Conservation (phyloP, 2,797 vertebrate genomes). For the Morelia viridis region DNA sequence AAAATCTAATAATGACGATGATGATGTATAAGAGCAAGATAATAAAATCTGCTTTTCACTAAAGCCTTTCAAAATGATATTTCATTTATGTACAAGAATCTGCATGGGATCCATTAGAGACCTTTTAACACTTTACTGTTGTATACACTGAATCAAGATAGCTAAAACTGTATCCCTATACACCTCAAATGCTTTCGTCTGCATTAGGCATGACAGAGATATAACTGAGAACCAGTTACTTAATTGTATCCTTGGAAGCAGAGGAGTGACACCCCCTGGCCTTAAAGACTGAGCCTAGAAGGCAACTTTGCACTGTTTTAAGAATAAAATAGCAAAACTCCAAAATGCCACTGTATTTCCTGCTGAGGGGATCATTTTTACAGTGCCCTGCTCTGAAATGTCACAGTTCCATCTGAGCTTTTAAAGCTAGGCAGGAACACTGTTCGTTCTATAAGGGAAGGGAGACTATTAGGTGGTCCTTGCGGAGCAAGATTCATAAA, state of each 20-base stretch:
- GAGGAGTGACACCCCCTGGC: not conserved
- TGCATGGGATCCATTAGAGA: not conserved
- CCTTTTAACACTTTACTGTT: not conserved
- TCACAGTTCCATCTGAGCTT: not conserved
- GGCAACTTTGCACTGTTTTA: not conserved
- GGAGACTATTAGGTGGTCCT: no score
- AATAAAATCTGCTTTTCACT: not conserved
- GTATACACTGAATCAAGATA: not conserved
- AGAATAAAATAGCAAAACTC: not conserved
- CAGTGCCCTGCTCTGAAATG: not conserved
- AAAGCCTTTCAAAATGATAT: not conserved
- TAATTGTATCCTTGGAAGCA: not conserved
- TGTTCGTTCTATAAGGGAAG: not conserved
- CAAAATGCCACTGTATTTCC: not conserved
- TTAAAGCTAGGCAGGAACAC: not conserved
- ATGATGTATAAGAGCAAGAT: not conserved
- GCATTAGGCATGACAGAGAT: not conserved
- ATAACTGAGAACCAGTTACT: not conserved
- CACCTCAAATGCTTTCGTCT: not conserved
- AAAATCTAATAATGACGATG: not conserved
- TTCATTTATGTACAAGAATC: not conserved
- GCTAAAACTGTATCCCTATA: not conserved
- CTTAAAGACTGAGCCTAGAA: not conserved
- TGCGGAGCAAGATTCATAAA: not conserved
- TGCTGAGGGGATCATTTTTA: not conserved